Conservation (phyloP, 2,888 invertebrate species). For the Cheilosia variabilis region DNA sequence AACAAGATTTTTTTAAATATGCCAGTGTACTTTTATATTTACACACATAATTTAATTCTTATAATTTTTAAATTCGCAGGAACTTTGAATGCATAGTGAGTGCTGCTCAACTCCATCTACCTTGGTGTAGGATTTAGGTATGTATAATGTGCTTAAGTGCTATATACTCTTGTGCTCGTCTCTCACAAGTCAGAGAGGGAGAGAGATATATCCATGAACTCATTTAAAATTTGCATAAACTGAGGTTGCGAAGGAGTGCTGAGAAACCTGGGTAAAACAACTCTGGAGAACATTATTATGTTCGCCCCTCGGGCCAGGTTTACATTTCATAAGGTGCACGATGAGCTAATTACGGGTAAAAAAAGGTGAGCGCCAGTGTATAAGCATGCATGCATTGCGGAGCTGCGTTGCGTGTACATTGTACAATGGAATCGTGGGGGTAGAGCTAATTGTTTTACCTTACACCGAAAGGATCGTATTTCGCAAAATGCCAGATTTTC, state of each 20-base stretch:
- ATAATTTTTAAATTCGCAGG: no score
- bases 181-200: not conserved
- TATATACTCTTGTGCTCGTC: not conserved
- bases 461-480: conserved; percentile 39
- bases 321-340: conserved; percentile 61
- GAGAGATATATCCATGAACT: conserved; percentile 24
- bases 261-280: conserved; percentile 15
- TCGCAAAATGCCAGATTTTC: conserved; percentile 26
- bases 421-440: not conserved
- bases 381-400: conserved; percentile 27
- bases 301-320: conserved; percentile 43
- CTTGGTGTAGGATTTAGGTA: not conserved
- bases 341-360: conserved; percentile 58
- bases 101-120: not conserved
- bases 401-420: conserved; percentile 14
- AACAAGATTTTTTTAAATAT: no score
- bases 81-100: conserved; percentile 1
- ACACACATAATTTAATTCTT: no score
- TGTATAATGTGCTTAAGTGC: no score
- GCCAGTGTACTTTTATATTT: no score
- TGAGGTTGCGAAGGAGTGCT: conserved; percentile 31
- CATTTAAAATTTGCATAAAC: conserved; percentile 69
- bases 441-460: conserved; percentile 51
- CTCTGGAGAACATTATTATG: conserved; percentile 50
- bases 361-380: conserved; percentile 33